phyloP scores from a whole-genome alignment of 2,888 invertebrate genomes.

The Eutolmus rufibarbis region DNA sequence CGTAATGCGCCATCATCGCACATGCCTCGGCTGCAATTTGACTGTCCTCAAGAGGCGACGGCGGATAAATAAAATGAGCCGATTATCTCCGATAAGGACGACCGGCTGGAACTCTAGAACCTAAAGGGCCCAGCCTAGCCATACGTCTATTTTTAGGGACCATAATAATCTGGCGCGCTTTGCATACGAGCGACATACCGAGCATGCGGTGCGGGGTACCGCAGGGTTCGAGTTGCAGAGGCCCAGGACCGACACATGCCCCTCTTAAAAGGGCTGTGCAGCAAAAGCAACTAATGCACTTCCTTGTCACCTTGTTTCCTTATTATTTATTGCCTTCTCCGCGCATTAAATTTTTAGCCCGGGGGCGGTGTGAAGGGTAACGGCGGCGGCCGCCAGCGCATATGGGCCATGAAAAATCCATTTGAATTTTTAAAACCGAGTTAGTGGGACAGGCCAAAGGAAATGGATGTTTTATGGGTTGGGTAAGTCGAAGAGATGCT shows the following conservation, averaged over 20 bases:
- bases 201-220: background rate
- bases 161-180: conserved; percentile 2
- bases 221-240: background rate
- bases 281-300: conserved; percentile 22
- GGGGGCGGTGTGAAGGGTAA: background rate
- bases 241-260: background rate
- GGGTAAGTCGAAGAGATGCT: background rate
- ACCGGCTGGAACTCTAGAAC: background rate
- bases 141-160: conserved; percentile 23
- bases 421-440: conserved; percentile 24
- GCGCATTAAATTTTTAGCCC: conserved; percentile 18
- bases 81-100: conserved; percentile 40
- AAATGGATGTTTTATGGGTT: background rate
- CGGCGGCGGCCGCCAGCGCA: background rate
- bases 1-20: background rate
- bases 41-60: conserved; percentile 9
- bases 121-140: background rate
- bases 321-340: conserved; percentile 20
- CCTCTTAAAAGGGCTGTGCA: background rate
- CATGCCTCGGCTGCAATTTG: background rate
- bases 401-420: conserved; percentile 20
- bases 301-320: conserved; percentile 34
- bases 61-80: conserved; percentile 37
- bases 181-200: background rate
- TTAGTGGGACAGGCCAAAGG: background rate